These are phyloP conservation scores for Osmerus mordax DNA, from an alignment of 2,113 vertebrate species.

Conservation along the genomic window DNA sequence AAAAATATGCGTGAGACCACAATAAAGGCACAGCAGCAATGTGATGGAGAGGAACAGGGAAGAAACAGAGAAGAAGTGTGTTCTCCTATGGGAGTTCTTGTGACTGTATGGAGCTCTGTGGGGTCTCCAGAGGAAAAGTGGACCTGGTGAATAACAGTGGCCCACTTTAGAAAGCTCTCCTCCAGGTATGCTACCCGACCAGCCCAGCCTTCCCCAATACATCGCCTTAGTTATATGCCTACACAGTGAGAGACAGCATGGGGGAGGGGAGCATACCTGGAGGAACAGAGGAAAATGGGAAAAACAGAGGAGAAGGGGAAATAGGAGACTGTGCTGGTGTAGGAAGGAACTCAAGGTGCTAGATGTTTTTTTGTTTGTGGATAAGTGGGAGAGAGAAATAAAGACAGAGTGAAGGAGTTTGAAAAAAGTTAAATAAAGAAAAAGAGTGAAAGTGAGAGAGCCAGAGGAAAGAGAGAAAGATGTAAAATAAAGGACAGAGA, in stretches of 20 bases:
- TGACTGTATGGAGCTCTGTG: conserved; percentile 31
- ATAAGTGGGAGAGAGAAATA: neutral
- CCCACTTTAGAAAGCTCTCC: conserved; percentile 69
- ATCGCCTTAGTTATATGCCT: neutral
- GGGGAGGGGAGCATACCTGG: neutral
- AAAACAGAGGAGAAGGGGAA: neutral
- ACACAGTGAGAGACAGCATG: conserved; percentile 17
- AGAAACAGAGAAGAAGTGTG: conserved; percentile 30
- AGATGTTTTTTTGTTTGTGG: neutral
- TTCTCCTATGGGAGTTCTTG: conserved; percentile 50
- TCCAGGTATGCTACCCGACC: conserved; percentile 52
- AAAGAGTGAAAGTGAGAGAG: neutral
- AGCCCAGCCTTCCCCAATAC: conserved; percentile 33
- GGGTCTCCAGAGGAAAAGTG: conserved; percentile 55
- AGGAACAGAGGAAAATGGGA: neutral
- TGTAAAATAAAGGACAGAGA: neutral
- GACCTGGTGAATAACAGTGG: conserved; percentile 71
- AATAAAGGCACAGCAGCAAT: neutral
- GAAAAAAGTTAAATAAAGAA: too few relatives aligned
- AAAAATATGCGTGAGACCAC: neutral
- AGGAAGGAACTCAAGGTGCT: conserved; percentile 18
- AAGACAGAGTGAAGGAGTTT: neutral
- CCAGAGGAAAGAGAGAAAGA: neutral
- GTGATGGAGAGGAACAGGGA: neutral
- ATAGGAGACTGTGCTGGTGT: neutral